Percentiles rank a stretch among this genome's conserved stretches.
Evolutionary conservation across 2,113 vertebrate species (phyloP).

Genomic region (Nycticebus coucang): DNA sequence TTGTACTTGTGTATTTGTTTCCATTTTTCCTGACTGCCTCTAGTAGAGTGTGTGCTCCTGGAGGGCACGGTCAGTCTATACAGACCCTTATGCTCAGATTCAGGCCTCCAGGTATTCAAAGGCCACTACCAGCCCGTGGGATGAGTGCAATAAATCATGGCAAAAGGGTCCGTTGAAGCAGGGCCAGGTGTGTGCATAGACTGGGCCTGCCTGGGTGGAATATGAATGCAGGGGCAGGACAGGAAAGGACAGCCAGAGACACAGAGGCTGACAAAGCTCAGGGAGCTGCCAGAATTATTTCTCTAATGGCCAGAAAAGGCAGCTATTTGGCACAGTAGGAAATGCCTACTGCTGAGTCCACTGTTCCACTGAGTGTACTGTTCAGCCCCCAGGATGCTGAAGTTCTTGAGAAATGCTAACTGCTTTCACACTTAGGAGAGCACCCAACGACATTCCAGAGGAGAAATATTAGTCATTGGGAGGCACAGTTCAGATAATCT

Average conservation of each 20-base stretch:
- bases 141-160: fast-evolving
- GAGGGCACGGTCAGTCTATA: fast-evolving
- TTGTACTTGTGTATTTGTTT: fast-evolving
- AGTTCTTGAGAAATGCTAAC: fast-evolving
- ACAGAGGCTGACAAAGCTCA: not conserved
- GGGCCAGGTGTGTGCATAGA: fast-evolving
- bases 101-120: too few species aligned
- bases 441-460: fast-evolving
- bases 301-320: not conserved
- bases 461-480: fast-evolving
- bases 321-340: fast-evolving
- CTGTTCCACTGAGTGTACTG: too few species aligned
- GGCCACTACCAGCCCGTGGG: not conserved
- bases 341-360: fast-evolving
- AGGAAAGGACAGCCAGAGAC: not conserved
- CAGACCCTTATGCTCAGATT: not conserved
- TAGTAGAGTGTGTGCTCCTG: fast-evolving
- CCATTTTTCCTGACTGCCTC: fast-evolving
- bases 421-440: fast-evolving
- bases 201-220: fast-evolving
- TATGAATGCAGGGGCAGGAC: fast-evolving
- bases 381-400: fast-evolving
- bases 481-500: not conserved
- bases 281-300: not conserved
- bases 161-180: not conserved